Evolutionary conservation across 2,888 invertebrate genomes (phyloP), one percentile per base, ranked within the genome.

Genomic region (Meta bourneti): DNA sequence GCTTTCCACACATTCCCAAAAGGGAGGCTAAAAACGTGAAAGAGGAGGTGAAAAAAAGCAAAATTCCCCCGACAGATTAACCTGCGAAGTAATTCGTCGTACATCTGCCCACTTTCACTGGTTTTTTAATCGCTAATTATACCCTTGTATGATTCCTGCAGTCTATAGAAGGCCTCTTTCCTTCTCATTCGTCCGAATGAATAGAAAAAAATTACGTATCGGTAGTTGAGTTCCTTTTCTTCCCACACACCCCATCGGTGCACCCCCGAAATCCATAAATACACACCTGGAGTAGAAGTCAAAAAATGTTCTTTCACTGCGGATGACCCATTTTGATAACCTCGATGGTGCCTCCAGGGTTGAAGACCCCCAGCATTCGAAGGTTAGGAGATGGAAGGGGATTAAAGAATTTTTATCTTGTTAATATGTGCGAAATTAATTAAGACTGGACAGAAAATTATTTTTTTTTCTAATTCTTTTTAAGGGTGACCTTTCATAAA

Each of bases 281-380:
- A 88, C 74, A 74, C 88, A 88, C 88, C 88, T 82, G 88, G 88
- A 81, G 88, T 88, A 16, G 77, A 75, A 84, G 84, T 84, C 80
- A 87, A 88, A 88, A 88, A 87, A 80, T 80, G 71, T 81, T 70
- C 77, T 48, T 70, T 75, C 85, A 85, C n/a, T 89, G 75, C n/a
- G 88, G 88, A 81, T 90, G 90, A 90, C 90, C 90, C 85, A 90
- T 86, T 90, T 90, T 70, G 85, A 81, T 85, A 79, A 85, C 80
- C 90, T 85, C 74, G 70, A 90, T 20, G 11, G 75, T 74, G 61
- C 81, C 81, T 19, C 74, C 75, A 70, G 85, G 85, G 90, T 80
- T 80, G 74, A 90, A 85, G 81, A 86, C 74, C 85, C 90, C 90
- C 7, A 7, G 48, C 20, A 87, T 52, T 72, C 80, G 87, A 79